phyloP scores from a whole-genome alignment of 1,140 invertebrate genomes.

The Schlechtendalia chinensis region DNA sequence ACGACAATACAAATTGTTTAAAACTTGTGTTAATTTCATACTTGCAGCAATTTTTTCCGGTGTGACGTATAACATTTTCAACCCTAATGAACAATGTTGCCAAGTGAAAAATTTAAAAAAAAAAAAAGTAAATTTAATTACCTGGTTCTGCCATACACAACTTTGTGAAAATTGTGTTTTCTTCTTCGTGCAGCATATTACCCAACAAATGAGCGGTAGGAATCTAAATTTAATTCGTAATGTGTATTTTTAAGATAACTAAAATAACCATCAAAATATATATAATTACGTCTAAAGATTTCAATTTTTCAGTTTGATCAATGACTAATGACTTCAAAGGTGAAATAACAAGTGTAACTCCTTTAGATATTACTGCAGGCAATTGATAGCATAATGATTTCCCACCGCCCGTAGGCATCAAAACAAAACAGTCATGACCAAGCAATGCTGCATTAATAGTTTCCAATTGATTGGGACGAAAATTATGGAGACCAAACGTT shows the following conservation, averaged over 20 bases:
- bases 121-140: conserved; percentile 44
- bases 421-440: conserved; percentile 85
- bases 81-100: conserved; percentile 54
- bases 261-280: not conserved
- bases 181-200: conserved; percentile 62
- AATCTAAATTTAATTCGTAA: conserved; percentile 61
- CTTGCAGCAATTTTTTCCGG: conserved; percentile 83
- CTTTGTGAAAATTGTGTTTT: conserved; percentile 69
- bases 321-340: conserved; percentile 91
- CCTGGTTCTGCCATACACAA: conserved; percentile 55
- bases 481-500: conserved; percentile 82
- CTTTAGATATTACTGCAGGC: conserved; percentile 70
- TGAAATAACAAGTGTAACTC: conserved; percentile 92
- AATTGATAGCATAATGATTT: conserved; percentile 97
- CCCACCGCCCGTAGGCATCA: conserved; percentile 98
- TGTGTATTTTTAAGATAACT: no score
- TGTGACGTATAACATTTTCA: conserved; percentile 92
- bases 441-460: conserved; percentile 90
- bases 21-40: conserved; percentile 57
- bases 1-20: conserved; percentile 58
- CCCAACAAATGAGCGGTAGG: conserved; percentile 74
- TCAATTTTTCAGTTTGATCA: conserved; percentile 89
- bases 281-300: conserved; percentile 73
- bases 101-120: not conserved
- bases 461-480: conserved; percentile 89